Percentiles rank a stretch among this genome's conserved stretches.
Evolutionary conservation across 1,140 invertebrate species (phyloP).

Genomic region (Macrosteles quadrilineatus): DNA sequence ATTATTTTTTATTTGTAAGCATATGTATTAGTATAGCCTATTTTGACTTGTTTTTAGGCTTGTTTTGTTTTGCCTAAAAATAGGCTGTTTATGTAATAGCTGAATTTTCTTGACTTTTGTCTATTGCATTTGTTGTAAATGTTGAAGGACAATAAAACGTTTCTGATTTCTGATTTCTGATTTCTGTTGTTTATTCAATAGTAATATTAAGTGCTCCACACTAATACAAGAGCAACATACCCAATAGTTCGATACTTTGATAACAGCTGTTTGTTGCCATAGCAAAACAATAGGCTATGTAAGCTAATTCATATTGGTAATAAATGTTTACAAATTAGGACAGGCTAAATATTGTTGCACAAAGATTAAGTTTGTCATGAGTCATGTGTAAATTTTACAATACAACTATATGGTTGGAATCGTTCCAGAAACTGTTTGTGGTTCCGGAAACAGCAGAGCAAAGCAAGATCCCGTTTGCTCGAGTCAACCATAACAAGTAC

Average conservation of each 20-base stretch:
- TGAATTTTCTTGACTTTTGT: too few relatives aligned
- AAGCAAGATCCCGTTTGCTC: constrained; percentile 79
- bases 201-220: too few relatives aligned
- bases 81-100: too few relatives aligned
- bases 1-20: too few relatives aligned
- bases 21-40: too few relatives aligned
- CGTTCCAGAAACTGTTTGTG: constrained; percentile 73
- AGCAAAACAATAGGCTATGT: background rate
- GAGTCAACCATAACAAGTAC: constrained; percentile 99
- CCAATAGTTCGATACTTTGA: background rate
- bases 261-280: background rate
- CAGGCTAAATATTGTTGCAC: background rate
- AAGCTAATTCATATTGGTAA: background rate
- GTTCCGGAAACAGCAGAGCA: constrained; percentile 76
- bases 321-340: background rate
- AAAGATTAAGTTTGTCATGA: constrained; percentile 25
- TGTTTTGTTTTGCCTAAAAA: too few relatives aligned
- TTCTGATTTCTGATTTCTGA: too few relatives aligned
- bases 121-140: too few relatives aligned
- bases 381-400: background rate
- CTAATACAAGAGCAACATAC: too few relatives aligned
- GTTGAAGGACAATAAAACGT: too few relatives aligned
- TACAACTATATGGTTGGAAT: background rate
- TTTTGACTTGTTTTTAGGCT: too few relatives aligned
- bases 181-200: too few relatives aligned